Base-by-base conservation (phyloP, 2,113 vertebrate genomes). In the Tenrec ecaudatus region DNA sequence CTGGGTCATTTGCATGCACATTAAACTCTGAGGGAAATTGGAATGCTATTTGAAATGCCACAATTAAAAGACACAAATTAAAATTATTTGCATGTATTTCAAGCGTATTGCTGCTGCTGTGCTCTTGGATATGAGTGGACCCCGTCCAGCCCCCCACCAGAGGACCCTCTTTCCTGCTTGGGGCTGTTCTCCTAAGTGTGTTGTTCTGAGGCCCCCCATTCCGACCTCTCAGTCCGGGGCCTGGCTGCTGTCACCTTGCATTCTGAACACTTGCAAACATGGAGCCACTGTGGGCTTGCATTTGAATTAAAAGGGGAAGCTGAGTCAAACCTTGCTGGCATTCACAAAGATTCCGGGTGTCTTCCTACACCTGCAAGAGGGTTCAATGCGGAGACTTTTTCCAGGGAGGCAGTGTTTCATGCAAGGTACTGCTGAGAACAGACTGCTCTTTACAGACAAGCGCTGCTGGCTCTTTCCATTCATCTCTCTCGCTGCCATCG, bases 31-130 rank as follows among this genome's bases (percentile, higher is more conserved):
- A 36, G 93, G 89, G 57, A 95, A 95, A 96, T 16, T 69, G 76
- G 88, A 96, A 92, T 85, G 33, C 29, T 85, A 96, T 89, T 92
- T 86, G 36, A 94, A 94, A 93, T 91, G 68, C 91, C 91, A 57
- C 82, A 96, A 95, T 82, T 91, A 82, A 89, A 96, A 97, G 84
- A 96, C 93, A 64, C 93, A 96, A 93, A 96, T 94, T 64, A 25
- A 92, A 90, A 90, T 82, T 97, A 94, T 89, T 84, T 84, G 87
- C 80, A 90, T 82, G 89, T 94, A 96, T 36, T 94, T 80, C 36
- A 93, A 95, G 8, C 92, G 77, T 75, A 90, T 64, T 94, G 57
- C 90, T 95, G 68, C n/a, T 82, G 47, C 89, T 89, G 95, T 82
- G 2, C 58, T 88, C 66, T 86, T 29, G 7, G 33, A 38, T 90